A percentile compares a stretch with the other conserved stretches of the same genome.
These are phyloP conservation scores for Cyclina sinensis DNA, from an alignment of 1,140 invertebrate genomes.

Conservation along the genomic window DNA sequence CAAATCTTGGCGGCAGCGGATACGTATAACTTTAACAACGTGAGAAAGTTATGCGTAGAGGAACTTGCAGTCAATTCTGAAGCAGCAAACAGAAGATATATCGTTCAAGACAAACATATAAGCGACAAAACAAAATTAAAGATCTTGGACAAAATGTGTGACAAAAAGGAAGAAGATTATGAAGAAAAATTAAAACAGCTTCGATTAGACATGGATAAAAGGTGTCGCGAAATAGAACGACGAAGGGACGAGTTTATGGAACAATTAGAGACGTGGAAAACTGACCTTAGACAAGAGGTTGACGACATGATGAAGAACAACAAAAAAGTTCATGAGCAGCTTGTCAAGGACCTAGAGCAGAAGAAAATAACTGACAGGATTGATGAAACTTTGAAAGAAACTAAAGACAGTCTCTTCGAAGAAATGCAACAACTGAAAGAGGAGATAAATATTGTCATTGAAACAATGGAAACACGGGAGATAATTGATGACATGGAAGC, in stretches of 20 bases:
- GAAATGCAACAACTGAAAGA: not conserved
- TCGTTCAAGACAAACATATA: not conserved
- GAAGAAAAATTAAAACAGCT: not conserved
- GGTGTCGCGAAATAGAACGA: not conserved
- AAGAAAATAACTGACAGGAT: not conserved
- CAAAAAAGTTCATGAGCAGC: not conserved
- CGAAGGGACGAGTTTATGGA: constrained; percentile 22
- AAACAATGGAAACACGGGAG: constrained; percentile 20
- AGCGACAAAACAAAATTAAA: constrained; percentile 1
- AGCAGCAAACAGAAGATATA: not conserved
- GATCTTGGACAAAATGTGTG: not conserved
- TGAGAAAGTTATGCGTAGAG: constrained; percentile 5
- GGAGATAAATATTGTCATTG: not conserved
- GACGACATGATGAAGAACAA: not conserved
- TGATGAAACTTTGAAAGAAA: not conserved
- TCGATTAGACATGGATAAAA: not conserved
- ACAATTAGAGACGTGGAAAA: constrained; percentile 8
- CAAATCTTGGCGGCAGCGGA: not conserved
- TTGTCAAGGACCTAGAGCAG: not conserved
- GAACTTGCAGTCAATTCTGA: not conserved
- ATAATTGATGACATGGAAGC: not conserved
- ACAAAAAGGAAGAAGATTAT: not conserved
- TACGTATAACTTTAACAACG: not conserved
- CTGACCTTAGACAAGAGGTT: not conserved
- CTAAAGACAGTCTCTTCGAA: not conserved